A percentile compares a stretch with the other conserved stretches of the same genome.
These are phyloP conservation scores for Unio pictorum DNA, from an alignment of 2,888 invertebrate genomes.

Conservation along the genomic window DNA sequence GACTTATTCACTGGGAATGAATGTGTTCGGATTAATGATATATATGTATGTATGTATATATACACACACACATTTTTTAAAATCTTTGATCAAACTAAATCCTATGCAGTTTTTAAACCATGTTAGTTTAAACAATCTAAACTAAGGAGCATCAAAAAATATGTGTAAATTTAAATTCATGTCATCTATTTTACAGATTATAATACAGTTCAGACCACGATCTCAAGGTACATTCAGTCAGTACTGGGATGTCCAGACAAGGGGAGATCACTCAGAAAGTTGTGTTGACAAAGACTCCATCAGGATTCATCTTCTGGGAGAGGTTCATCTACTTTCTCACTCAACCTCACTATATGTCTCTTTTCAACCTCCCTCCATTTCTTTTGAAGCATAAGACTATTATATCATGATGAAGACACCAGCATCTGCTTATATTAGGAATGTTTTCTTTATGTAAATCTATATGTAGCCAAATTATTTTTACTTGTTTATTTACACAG, in stretches of 20 bases:
- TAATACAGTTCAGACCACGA: slow-evolving; percentile 51
- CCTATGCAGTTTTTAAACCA: no score
- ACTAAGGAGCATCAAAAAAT: neutral
- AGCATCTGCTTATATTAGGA: no score
- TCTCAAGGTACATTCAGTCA: slow-evolving; percentile 56
- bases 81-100: no score
- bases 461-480: no score
- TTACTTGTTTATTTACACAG: no score
- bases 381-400: no score
- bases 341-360: no score
- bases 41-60: neutral
- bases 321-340: slow-evolving; percentile 21
- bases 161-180: neutral
- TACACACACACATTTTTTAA: neutral
- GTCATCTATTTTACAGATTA: slow-evolving; percentile 36
- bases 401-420: no score
- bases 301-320: slow-evolving; percentile 48
- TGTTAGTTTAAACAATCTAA: neutral
- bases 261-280: slow-evolving; percentile 16
- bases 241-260: slow-evolving; percentile 55
- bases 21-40: no score
- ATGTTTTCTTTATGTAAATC: no score
- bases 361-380: no score
- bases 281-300: slow-evolving; percentile 24
- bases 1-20: no score